Evolutionary conservation across 2,113 vertebrate genomes (phyloP), one percentile per base, ranked within the genome.

Genomic region (human (Homo sapiens)): DNA sequence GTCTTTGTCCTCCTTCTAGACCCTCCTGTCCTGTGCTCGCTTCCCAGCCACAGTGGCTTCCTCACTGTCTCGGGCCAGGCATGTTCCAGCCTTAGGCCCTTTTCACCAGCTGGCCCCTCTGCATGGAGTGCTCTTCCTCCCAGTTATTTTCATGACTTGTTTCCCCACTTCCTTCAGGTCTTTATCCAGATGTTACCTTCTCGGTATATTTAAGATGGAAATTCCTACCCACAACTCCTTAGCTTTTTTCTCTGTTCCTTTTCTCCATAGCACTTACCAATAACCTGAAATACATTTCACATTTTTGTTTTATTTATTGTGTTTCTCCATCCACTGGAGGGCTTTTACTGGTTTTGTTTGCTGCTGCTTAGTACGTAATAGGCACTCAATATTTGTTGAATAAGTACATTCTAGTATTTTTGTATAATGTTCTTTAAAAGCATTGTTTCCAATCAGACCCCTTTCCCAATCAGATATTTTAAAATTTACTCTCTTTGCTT

Each of bases 1-100:
- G 0, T 0, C n/a, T 13, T 32, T 18, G 12, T 76, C 22, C 7
- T 38, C 38, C 30, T 68, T 17, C 57, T 6, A 1, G 17, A 2
- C 38, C 30, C 52, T 48, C 1, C 82, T 6, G 14, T 48, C 1
- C 82, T 6, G 14, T 4, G 9, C 8, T 4, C 4, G 0, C 78
- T 27, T 5, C 2, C 3, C 0, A 16, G 48, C 38, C 11, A 0
- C 5, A 1, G 43, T 0, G 3, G 11, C 6, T 30, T 22, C 12
- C 52, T 23, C 1, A 32, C n/a, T 12, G 4, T 17, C n/a, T 0
- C 1, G 10, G 45, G 40, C 78, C 6, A 25, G 22, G 23, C 55
- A 0, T 3, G 35, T 48, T 30, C 61, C 10, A 8, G 14, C 70
- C 45, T 10, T 25, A 3, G 6, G 48, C 66, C 35, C 45, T 25